A percentile compares a stretch with the other conserved stretches of the same genome.
Conservation (phyloP, 2,888 invertebrate genomes). For the Gymnoscelis rufifasciata region DNA sequence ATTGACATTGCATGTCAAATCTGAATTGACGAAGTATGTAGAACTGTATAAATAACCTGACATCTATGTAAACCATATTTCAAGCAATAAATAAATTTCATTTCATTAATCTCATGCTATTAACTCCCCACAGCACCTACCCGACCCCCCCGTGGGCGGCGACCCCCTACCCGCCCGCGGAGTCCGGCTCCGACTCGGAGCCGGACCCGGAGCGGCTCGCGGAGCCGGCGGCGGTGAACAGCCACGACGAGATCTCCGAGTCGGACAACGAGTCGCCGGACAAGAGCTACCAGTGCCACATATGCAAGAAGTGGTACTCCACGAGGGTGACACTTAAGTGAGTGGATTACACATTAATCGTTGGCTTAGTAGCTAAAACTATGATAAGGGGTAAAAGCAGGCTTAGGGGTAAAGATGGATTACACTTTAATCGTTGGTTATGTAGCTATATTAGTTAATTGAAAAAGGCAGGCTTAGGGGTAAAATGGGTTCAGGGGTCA, state of each 20-base stretch:
- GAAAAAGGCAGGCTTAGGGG: too few species aligned
- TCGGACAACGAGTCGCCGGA: conserved; percentile 70
- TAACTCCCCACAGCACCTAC: conserved; percentile 19
- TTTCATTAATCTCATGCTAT: neutral
- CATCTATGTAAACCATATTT: too few species aligned
- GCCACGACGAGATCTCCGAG: conserved; percentile 37
- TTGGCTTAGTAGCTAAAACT: too few species aligned
- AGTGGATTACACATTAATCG: conserved; percentile 40
- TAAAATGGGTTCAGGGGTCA: too few species aligned
- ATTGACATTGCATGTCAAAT: too few species aligned
- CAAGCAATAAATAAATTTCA: too few species aligned
- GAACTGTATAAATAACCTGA: too few species aligned
- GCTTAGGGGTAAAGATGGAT: too few species aligned
- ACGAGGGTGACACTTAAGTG: conserved; percentile 70
- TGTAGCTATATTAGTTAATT: too few species aligned
- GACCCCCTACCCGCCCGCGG: conserved; percentile 2
- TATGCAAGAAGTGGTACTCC: conserved; percentile 73
- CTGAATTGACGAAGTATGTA: too few species aligned
- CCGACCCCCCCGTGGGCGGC: conserved; percentile 21
- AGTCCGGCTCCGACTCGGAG: conserved; percentile 45
- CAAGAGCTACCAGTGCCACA: conserved; percentile 72
- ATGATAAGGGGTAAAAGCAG: too few species aligned
- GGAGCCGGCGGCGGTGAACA: conserved; percentile 25
- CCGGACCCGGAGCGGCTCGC: conserved; percentile 42
- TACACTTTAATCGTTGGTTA: too few species aligned